These are phyloP conservation scores for Platyscapa corneri DNA, from an alignment of 1,140 invertebrate genomes.

Conservation along the genomic window DNA sequence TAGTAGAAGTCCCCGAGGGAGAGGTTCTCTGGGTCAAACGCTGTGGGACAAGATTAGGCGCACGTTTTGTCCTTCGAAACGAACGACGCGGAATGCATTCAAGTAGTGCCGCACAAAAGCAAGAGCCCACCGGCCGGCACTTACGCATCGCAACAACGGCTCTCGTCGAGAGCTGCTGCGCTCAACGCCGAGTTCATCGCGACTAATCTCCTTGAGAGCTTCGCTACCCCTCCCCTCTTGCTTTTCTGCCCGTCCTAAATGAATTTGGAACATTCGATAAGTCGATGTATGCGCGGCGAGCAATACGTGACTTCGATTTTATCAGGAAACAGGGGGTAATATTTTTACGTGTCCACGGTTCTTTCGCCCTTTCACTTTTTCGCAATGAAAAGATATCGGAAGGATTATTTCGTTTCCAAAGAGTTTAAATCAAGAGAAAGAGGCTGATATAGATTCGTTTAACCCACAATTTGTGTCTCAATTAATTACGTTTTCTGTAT, in stretches of 20 bases:
- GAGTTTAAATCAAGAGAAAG: not conserved
- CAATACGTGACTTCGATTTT: conserved; percentile 48
- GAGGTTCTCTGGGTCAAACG: conserved; percentile 35
- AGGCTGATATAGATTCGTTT: too few relatives aligned
- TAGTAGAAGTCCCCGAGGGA: conserved; percentile 37
- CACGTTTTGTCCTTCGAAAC: conserved; percentile 46
- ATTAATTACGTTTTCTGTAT: too few relatives aligned
- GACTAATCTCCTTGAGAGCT: conserved; percentile 5
- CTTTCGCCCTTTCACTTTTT: not conserved
- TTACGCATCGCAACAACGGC: not conserved
- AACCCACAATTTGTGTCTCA: too few relatives aligned
- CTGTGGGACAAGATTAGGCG: conserved; percentile 55
- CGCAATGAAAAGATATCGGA: not conserved
- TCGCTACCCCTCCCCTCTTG: not conserved
- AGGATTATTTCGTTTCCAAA: not conserved
- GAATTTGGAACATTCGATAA: conserved; percentile 42
- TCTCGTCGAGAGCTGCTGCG: not conserved
- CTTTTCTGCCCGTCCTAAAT: not conserved
- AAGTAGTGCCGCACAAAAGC: not conserved
- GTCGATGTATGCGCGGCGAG: not conserved
- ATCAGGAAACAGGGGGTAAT: conserved; percentile 23
- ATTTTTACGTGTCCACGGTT: conserved; percentile 20
- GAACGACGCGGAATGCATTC: conserved; percentile 32
- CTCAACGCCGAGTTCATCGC: not conserved
- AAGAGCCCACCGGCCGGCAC: not conserved